Conservation (phyloP, 2,888 invertebrate genomes). For the Aphodius sticticus region DNA sequence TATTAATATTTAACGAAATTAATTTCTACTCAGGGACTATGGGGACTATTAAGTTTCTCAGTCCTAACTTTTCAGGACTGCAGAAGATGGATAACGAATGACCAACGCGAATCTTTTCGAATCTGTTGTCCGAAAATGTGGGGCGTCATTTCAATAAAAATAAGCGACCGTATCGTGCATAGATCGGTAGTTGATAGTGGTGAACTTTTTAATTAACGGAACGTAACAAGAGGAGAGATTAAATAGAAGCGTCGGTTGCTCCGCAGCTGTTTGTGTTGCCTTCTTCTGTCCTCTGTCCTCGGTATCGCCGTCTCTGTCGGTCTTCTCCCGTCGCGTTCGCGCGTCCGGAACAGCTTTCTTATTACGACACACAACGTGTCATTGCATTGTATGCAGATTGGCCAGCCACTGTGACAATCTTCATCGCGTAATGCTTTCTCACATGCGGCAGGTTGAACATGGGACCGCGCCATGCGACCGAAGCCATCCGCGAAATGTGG, state of each 20-base stretch:
- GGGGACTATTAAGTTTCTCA: too few species aligned
- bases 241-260: conserved; percentile 54
- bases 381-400: conserved; percentile 62
- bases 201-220: conserved; percentile 61
- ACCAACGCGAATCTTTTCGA: conserved; percentile 5
- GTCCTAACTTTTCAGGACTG: too few species aligned
- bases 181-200: conserved; percentile 47
- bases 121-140: conserved; percentile 20
- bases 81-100: too few species aligned
- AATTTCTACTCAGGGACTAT: conserved; percentile 42
- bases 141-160: conserved; percentile 35
- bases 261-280: conserved; percentile 28
- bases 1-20: conserved; percentile 60
- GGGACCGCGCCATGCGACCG: conserved; percentile 27
- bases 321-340: conserved; percentile 39
- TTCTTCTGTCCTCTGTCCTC: conserved; percentile 25
- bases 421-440: conserved; percentile 40
- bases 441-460: conserved; percentile 33
- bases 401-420: conserved; percentile 61
- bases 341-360: conserved; percentile 58
- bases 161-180: conserved; percentile 34
- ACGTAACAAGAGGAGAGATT: conserved; percentile 56
- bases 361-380: conserved; percentile 59
- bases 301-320: conserved; percentile 27
- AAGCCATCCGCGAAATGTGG: conserved; percentile 19